Evolutionary conservation across 2,113 vertebrate species (phyloP).

Genomic region (Lontra canadensis): DNA sequence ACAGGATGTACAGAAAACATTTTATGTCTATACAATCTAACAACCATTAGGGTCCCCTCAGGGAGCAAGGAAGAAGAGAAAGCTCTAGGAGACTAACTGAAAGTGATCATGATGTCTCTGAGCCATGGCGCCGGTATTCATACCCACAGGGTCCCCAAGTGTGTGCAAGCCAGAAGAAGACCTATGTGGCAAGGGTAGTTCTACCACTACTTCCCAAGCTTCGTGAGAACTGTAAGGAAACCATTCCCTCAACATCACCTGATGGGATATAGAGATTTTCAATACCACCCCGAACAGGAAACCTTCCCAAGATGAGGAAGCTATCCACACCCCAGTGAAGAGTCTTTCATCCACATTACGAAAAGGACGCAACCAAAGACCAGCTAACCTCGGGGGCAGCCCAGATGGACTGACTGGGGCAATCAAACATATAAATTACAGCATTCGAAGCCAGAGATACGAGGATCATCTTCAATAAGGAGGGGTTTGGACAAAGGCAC

Average conservation of each 20-base stretch:
- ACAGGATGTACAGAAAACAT: neutral
- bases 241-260: neutral
- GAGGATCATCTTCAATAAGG: neutral
- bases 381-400: neutral
- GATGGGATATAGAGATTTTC: neutral
- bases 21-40: neutral
- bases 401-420: neutral
- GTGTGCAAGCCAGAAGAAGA: neutral
- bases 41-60: neutral
- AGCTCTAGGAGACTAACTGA: neutral
- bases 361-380: neutral
- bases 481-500: neutral
- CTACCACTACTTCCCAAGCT: neutral
- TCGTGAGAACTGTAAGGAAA: neutral
- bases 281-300: neutral
- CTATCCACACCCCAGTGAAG: neutral
- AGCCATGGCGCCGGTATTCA: neutral
- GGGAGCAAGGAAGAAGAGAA: constrained; percentile 17
- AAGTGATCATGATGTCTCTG: neutral
- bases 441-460: neutral
- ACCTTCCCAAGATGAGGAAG: neutral
- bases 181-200: neutral
- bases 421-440: neutral
- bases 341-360: neutral
- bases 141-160: neutral